Conservation (phyloP, 1,140 invertebrate genomes). For the Camponotus pennsylvanicus region DNA sequence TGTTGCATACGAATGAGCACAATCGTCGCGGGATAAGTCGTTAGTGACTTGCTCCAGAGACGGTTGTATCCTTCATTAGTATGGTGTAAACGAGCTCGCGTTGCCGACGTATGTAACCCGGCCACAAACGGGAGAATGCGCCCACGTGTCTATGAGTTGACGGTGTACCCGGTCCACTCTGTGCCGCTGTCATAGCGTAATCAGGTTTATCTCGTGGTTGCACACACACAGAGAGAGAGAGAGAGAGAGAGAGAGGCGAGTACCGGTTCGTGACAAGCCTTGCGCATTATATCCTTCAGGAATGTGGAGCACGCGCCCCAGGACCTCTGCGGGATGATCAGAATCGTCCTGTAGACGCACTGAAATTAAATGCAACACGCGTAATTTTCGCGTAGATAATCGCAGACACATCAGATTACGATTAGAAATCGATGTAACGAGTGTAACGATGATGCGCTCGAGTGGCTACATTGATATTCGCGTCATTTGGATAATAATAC, state of each 20-base stretch:
- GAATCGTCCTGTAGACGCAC: constrained; percentile 53
- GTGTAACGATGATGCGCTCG: neutral
- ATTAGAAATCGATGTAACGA: constrained; percentile 1
- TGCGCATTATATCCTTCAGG: constrained; percentile 67
- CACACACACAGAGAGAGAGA: constrained; percentile 55
- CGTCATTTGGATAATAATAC: constrained; percentile 5
- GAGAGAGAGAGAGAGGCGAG: constrained; percentile 54
- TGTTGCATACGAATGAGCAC: constrained; percentile 48
- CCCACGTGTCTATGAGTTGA: constrained; percentile 64
- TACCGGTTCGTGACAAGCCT: constrained; percentile 58
- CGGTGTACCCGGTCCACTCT: constrained; percentile 60
- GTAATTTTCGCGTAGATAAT: constrained; percentile 36
- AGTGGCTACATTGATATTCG: constrained; percentile 17
- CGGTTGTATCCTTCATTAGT: constrained; percentile 62
- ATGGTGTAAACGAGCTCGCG: constrained; percentile 67
- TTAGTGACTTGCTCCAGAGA: constrained; percentile 44
- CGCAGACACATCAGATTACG: neutral
- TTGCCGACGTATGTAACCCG: constrained; percentile 59
- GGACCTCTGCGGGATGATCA: constrained; percentile 13
- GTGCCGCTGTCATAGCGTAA: constrained; percentile 65
- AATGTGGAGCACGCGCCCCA: constrained; percentile 50
- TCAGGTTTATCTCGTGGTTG: constrained; percentile 74
- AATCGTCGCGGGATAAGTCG: constrained; percentile 52
- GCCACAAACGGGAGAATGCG: constrained; percentile 62
- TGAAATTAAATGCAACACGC: constrained; percentile 34